Evolutionary conservation across 1,140 invertebrate species (phyloP).

Genomic region (Carcinoscorpius rotundicauda): DNA sequence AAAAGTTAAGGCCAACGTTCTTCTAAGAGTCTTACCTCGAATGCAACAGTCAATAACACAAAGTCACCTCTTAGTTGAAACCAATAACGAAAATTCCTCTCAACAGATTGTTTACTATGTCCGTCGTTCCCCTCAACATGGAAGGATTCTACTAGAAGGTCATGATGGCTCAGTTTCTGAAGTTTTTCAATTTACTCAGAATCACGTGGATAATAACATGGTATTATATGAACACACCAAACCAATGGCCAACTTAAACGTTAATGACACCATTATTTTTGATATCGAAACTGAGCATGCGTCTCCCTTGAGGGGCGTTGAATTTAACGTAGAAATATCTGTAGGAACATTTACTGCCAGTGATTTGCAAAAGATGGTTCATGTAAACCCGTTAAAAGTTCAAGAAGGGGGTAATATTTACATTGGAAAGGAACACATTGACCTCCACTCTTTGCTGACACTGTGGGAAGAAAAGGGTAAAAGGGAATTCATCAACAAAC

Average conservation of each 20-base stretch:
- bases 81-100: constrained; percentile 44
- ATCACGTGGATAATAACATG: constrained; percentile 65
- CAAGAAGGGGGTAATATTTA: constrained; percentile 64
- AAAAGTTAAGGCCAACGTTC: constrained; percentile 49
- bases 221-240: constrained; percentile 80
- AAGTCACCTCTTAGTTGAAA: constrained; percentile 55
- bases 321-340: constrained; percentile 75
- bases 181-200: constrained; percentile 57
- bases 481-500: constrained; percentile 18
- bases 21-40: constrained; percentile 72
- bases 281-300: constrained; percentile 51
- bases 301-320: constrained; percentile 31
- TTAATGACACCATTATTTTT: constrained; percentile 76
- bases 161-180: constrained; percentile 33
- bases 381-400: constrained; percentile 48
- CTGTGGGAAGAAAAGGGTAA: constrained; percentile 27
- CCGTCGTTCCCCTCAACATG: constrained; percentile 51
- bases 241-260: constrained; percentile 59
- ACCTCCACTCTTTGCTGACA: constrained; percentile 57
- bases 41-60: constrained; percentile 51
- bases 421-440: constrained; percentile 45
- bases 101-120: constrained; percentile 57
- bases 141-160: constrained; percentile 62
- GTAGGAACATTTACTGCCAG: constrained; percentile 43
- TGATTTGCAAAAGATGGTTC: constrained; percentile 53